Evolutionary conservation across 2,888 invertebrate species (phyloP).

Genomic region (Brachycybe producta): DNA sequence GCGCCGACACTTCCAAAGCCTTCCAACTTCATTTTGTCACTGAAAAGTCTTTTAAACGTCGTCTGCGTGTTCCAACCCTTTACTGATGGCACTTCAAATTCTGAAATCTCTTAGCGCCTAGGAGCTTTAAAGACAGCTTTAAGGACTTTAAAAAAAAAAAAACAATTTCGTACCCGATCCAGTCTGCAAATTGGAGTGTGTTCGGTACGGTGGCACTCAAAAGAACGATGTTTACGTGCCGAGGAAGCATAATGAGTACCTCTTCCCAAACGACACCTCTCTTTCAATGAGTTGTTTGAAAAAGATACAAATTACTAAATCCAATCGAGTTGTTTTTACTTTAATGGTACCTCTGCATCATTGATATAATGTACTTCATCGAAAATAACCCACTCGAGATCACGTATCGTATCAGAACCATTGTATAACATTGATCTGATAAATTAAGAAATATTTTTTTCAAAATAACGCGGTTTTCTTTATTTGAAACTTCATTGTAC

Average conservation of each 20-base stretch:
- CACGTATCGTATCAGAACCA: constrained; percentile 85
- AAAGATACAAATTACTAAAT: constrained; percentile 13
- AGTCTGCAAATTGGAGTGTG: constrained; percentile 76
- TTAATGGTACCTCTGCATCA: constrained; percentile 60
- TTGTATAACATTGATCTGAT: constrained; percentile 75
- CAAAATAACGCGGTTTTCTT: too few species aligned
- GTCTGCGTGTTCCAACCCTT: too few species aligned
- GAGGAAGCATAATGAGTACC: constrained; percentile 84
- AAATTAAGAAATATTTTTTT: not conserved
- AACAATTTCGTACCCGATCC: constrained; percentile 45
- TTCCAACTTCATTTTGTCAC: too few species aligned
- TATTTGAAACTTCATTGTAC: too few species aligned
- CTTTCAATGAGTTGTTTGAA: constrained; percentile 34
- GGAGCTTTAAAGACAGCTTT: too few species aligned
- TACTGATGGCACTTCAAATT: not conserved
- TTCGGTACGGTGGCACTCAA: constrained; percentile 97
- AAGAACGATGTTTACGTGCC: constrained; percentile 90
- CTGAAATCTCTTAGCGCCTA: too few species aligned
- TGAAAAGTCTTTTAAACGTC: too few species aligned
- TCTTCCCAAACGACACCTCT: constrained; percentile 99
- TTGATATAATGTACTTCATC: constrained; percentile 99
- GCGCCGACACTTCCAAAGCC: too few species aligned
- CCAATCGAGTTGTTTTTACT: constrained; percentile 6
- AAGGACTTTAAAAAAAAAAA: too few species aligned
- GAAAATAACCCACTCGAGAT: constrained; percentile 96